Evolutionary conservation across 2,888 invertebrate species (phyloP).

Genomic region (Cephus spinipes): DNA sequence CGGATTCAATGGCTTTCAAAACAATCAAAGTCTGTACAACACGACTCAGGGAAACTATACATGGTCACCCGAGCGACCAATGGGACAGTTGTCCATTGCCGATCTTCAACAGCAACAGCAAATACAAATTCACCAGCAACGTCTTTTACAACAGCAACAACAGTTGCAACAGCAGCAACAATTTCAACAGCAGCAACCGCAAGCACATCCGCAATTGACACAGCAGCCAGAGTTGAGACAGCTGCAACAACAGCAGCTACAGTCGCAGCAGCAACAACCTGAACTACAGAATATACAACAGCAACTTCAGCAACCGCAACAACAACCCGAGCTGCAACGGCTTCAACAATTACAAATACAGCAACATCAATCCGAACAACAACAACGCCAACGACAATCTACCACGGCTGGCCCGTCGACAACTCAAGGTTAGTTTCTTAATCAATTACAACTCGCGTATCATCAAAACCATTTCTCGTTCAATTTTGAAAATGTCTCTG

Average conservation of each 20-base stretch:
- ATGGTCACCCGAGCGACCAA: not conserved
- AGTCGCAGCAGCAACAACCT: not conserved
- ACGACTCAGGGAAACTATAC: not conserved
- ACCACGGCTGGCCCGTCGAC: slow-evolving; percentile 10
- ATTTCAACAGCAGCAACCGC: slow-evolving; percentile 21
- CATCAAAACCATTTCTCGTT: too few species aligned
- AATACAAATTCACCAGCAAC: slow-evolving; percentile 19
- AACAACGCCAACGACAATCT: slow-evolving; percentile 10
- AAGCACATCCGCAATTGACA: slow-evolving; percentile 6
- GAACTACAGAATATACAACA: not conserved
- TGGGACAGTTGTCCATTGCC: not conserved
- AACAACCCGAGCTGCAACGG: slow-evolving; percentile 4
- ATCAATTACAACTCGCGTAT: not conserved
- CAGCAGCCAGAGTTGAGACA: slow-evolving; percentile 2
- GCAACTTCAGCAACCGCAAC: not conserved
- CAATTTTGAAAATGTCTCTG: too few species aligned
- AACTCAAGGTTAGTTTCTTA: not conserved
- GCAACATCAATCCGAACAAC: not conserved
- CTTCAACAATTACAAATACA: slow-evolving; percentile 5
- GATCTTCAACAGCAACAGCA: slow-evolving; percentile 16
- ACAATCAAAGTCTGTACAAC: not conserved
- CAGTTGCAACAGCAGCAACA: slow-evolving; percentile 11
- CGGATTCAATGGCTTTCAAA: slow-evolving; percentile 11
- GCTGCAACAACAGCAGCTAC: slow-evolving; percentile 10
- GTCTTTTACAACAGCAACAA: slow-evolving; percentile 14